phyloP scores from a whole-genome alignment of 2,113 vertebrate species.

The Cynoglossus semilaevis region DNA sequence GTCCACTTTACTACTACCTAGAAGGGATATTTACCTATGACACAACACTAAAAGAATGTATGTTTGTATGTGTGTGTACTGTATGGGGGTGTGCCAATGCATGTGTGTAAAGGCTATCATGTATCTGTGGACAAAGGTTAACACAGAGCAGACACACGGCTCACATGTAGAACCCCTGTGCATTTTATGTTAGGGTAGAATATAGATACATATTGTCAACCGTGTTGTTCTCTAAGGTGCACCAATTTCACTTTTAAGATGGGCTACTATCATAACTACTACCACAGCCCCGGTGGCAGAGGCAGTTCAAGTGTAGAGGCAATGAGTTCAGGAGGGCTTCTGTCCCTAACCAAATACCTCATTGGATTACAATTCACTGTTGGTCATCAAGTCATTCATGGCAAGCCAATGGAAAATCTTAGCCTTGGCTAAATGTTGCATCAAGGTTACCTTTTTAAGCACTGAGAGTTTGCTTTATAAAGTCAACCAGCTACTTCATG shows the following conservation, averaged over 20 bases:
- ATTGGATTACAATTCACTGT: conserved; percentile 44
- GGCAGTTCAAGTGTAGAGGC: conserved; percentile 29
- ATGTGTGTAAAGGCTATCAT: background rate
- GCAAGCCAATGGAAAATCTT: conserved; percentile 46
- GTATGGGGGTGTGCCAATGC: background rate
- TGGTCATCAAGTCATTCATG: conserved; percentile 33
- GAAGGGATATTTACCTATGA: conserved; percentile 2
- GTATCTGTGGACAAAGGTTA: conserved; percentile 41
- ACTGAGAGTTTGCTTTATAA: background rate
- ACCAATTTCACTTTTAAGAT: background rate
- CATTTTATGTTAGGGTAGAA: conserved; percentile 4
- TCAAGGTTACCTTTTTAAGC: conserved; percentile 6
- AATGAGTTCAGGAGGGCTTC: conserved; percentile 21
- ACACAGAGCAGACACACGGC: conserved; percentile 33
- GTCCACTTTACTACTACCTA: conserved; percentile 2
- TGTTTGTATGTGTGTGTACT: background rate
- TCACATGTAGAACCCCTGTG: conserved; percentile 35
- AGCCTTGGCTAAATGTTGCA: conserved; percentile 11
- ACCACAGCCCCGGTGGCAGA: conserved; percentile 7
- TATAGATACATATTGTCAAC: too few species aligned
- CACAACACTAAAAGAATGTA: background rate
- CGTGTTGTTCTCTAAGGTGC: background rate
- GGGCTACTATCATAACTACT: background rate
- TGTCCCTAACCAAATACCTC: conserved; percentile 41
- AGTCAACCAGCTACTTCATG: conserved; percentile 2